Conservation (phyloP, 2,888 invertebrate genomes). For the Trypoxylon attenuatum region DNA sequence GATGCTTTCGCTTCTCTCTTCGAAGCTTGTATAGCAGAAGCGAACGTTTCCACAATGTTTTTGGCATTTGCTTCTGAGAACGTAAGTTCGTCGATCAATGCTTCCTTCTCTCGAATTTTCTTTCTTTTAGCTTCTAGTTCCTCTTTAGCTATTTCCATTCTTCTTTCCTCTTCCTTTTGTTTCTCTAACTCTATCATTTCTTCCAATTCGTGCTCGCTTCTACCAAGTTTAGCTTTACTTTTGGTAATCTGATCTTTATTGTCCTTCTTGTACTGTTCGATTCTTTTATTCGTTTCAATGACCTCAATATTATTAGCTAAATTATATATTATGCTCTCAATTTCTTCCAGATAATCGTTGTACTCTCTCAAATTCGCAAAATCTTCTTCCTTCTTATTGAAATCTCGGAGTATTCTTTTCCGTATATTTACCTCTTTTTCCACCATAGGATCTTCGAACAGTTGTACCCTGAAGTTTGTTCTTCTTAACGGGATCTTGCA, state of each 20-base stretch:
- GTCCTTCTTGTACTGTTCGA: constrained; percentile 93
- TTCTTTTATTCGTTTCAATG: constrained; percentile 90
- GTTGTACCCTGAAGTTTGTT: constrained; percentile 93
- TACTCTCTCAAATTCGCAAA: constrained; percentile 88
- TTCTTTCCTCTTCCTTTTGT: constrained; percentile 84
- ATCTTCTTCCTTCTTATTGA: constrained; percentile 96
- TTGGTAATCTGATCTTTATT: constrained; percentile 90
- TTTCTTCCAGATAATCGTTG: constrained; percentile 97
- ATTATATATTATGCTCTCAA: constrained; percentile 94
- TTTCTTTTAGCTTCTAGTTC: constrained; percentile 83
- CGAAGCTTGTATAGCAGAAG: constrained; percentile 81
- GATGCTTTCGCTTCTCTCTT: constrained; percentile 78
- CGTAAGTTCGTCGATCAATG: constrained; percentile 96
- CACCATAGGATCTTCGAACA: constrained; percentile 96
- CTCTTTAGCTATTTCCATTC: constrained; percentile 80
- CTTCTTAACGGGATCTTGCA: constrained; percentile 92
- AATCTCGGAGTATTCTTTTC: constrained; percentile 90
- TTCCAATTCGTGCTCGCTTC: constrained; percentile 91
- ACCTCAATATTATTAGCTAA: constrained; percentile 92
- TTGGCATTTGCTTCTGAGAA: constrained; percentile 93
- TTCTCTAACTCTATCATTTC: constrained; percentile 89
- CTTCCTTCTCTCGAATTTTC: constrained; percentile 91
- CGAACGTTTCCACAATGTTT: constrained; percentile 89
- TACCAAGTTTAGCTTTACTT: constrained; percentile 84
- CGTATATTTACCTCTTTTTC: constrained; percentile 99